Base-by-base conservation (phyloP, 35 echinoderm and acorn worm genomes). In the Ophioderma brevispina region DNA sequence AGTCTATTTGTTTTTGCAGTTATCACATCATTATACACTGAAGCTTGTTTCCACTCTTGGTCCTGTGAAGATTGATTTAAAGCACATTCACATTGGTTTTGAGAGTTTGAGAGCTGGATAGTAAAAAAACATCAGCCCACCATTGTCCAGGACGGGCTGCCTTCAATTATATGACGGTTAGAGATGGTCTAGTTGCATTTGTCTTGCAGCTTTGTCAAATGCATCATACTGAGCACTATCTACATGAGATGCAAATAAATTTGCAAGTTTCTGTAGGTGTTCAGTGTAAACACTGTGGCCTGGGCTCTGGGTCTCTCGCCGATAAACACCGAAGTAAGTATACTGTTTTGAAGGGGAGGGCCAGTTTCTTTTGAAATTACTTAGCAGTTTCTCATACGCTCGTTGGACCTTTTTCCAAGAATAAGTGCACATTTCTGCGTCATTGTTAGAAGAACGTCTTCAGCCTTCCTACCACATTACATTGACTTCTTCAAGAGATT, bases 61-160 rank as follows among this genome's bases (percentile, higher is more conserved):
- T 42, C 92, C 86, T 70, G 92, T 94, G 37, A 94, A 89, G 75
- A 94, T 94, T 31, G 85, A 88, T 4, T 75, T 37, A 15, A 49
- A 76, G 28, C 59, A 70, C 28, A 15, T 70, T 25, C 10, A 8
- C 4, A 25, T 25, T 70, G 59, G 59, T 25, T n/a, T n/a, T n/a
- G n/a, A n/a, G n/a, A n/a, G n/a, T n/a, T n/a, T 70, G 6, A 70
- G 5, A 25, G 59, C 59, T 70, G 23, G 59, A 70, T 70, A 70
- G 10, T 6, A 25, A 6, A 70, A 70, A 70, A 70, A 70, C 59
- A 13, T 70, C 10, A 70, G 5, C 23, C 59, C 59, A 8, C 59
- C 10, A 25, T 6, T 70, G 23, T 70, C 59, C 4, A 70, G 17
- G n/a, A n/a, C 4, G 10, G 5, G 5, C 6, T 70, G 23, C 23